Base-by-base conservation (phyloP, 1,140 invertebrate genomes). In the Pentalonia nigronervosa region DNA sequence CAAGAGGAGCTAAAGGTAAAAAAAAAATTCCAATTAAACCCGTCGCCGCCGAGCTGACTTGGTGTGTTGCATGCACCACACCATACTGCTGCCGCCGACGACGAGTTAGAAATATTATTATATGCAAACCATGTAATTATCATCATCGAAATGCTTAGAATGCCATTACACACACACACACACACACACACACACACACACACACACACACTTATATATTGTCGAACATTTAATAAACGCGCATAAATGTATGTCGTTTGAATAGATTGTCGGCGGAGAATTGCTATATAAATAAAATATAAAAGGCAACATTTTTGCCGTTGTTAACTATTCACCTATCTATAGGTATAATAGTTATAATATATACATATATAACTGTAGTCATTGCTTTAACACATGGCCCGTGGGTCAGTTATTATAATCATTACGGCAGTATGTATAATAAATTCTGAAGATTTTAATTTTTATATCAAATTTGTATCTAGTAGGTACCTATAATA, bases 1-100 rank as follows among this genome's bases (percentile, higher is more conserved):
- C 21, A 48, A 8, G 47, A 53, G 87, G n/a, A 89, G 87, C 23
- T 34, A 56, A 56, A 89, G 48, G 88, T 56, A 89, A 4, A 48
- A 89, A 89, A 89, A 86, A 89, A 91, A 91, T 90, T 91, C 90
- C 90, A 91, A 91, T 91, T 91, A 91, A 91, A 76, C 60, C 56
- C 60, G 56, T 91, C 41, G 50, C 48, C 53, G n/a, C 88, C n/a
- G 90, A 45, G 41, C 87, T 30, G 45, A 23, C n/a, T 48, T 41
- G 83, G 34, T 90, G 36, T 60, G 21, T 8, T 89, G n/a, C 34
- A 34, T 14, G 47, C n/a, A n/a, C 41, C 17, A 47, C 47, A n/a
- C 86, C 36, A 41, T 9, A 41, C 45, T 30, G 87, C 47, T n/a
- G 81, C 41, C 83, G 36, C 11, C 9, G n/a, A 76, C 84, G n/a